phyloP scores from a whole-genome alignment of 2,113 vertebrate genomes.

The Herpetotheres cachinnans region DNA sequence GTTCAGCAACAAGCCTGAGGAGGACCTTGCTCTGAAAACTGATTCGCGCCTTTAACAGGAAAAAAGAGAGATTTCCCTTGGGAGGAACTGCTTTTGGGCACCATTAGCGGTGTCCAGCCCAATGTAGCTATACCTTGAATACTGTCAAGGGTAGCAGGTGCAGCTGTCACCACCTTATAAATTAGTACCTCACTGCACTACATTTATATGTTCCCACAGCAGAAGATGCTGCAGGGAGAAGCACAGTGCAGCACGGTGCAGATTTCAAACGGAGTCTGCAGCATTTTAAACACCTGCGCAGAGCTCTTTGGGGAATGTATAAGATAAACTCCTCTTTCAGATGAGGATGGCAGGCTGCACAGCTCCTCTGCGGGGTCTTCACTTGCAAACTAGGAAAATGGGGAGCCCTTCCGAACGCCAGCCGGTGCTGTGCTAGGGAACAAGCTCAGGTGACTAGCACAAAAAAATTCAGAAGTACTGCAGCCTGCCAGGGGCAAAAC shows the following conservation, averaged over 20 bases:
- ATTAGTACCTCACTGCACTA: neutral
- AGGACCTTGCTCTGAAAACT: neutral
- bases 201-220: neutral
- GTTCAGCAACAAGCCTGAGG: neutral
- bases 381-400: neutral
- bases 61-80: neutral
- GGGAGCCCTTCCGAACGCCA: neutral
- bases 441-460: neutral
- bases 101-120: neutral
- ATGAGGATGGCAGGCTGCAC: neutral
- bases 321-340: neutral
- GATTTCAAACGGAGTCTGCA: neutral
- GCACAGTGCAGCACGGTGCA: neutral
- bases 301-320: fast-evolving
- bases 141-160: neutral
- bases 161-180: neutral
- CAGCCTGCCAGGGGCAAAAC: neutral
- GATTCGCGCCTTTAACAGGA: neutral
- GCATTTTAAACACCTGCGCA: neutral
- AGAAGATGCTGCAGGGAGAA: neutral
- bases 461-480: neutral
- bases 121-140: neutral
- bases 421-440: neutral
- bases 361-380: neutral
- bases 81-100: neutral